Percentiles rank a stretch among this genome's conserved stretches.
Conservation (phyloP, 2,888 invertebrate genomes). For the Macrosiphum euphorbiae region DNA sequence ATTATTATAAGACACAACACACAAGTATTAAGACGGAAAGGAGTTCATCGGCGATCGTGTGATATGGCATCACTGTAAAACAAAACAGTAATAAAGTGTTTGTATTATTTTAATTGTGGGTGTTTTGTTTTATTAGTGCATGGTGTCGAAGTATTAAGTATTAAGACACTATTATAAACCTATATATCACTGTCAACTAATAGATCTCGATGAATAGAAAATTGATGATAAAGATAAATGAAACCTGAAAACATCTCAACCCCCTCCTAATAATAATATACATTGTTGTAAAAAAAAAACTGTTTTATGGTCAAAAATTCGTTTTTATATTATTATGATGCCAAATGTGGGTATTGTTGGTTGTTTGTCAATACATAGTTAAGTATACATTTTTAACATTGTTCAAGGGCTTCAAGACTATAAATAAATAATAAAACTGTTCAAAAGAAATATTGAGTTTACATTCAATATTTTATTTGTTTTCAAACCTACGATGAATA, state of each 20-base stretch:
- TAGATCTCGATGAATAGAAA: background rate
- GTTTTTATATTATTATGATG: background rate
- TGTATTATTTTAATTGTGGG: background rate
- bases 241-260: background rate
- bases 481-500: slow-evolving; percentile 21
- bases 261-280: background rate
- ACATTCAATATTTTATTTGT: slow-evolving; percentile 1
- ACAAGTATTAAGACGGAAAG: background rate
- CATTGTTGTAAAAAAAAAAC: background rate
- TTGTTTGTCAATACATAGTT: background rate
- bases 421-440: background rate
- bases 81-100: background rate
- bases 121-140: background rate
- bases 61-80: background rate
- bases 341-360: background rate
- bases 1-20: background rate
- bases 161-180: background rate
- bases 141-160: background rate
- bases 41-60: background rate
- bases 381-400: background rate
- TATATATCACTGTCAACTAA: background rate
- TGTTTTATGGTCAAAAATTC: background rate
- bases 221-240: background rate
- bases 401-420: background rate
- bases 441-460: background rate